Conservation (phyloP, 2,113 vertebrate genomes). For the Agelaius phoeniceus region DNA sequence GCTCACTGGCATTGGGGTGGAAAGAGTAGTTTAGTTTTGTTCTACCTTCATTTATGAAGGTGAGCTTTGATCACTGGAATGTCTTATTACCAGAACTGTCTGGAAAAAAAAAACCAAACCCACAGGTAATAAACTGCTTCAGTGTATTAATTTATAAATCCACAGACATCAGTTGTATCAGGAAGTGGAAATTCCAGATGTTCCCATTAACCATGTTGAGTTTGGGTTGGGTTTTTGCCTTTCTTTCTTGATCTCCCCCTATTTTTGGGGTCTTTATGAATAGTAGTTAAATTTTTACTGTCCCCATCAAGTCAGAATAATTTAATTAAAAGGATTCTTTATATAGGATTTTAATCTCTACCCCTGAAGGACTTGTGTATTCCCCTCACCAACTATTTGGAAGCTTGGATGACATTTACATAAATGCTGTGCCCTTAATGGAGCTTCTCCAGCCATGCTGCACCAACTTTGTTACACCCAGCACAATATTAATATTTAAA, state of each 20-base stretch:
- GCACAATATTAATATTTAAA: neutral
- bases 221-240: rapidly evolving
- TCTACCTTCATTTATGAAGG: neutral
- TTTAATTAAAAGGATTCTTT: neutral
- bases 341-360: neutral
- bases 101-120: no score
- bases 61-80: neutral
- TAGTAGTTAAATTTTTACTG: neutral
- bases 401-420: neutral
- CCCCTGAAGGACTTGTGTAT: neutral
- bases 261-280: neutral
- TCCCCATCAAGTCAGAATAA: neutral
- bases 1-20: neutral
- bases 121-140: neutral
- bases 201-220: neutral
- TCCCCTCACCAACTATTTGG: neutral
- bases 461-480: neutral
- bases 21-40: neutral
- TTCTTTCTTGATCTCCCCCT: neutral
- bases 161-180: neutral
- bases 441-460: neutral
- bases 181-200: neutral
- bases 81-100: neutral
- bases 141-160: neutral
- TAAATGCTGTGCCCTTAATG: neutral